These are phyloP conservation scores for Achatina immaculata DNA, from an alignment of 1,140 invertebrate species.

Conservation along the genomic window DNA sequence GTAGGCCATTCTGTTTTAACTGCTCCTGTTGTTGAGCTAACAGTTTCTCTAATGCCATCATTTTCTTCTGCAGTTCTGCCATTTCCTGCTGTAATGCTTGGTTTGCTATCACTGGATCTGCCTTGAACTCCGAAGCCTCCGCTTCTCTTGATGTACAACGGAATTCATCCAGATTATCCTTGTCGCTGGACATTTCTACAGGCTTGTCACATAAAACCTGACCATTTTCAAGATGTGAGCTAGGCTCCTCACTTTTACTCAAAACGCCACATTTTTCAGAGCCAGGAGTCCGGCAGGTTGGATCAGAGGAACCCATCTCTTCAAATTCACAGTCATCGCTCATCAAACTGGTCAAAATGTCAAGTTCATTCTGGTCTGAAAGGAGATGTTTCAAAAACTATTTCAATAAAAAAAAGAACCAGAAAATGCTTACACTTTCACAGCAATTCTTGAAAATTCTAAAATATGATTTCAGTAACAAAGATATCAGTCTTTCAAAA, in stretches of 20 bases:
- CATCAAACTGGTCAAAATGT: neutral
- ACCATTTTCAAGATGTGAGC: neutral
- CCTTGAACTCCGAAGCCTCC: neutral
- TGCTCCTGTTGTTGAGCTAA: conserved; percentile 20
- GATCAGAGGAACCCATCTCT: neutral
- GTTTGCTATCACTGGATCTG: neutral
- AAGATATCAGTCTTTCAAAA: no score
- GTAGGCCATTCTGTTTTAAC: neutral
- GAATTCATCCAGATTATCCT: neutral
- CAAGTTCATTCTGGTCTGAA: neutral
- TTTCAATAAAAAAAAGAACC: no score
- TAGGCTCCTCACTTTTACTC: neutral
- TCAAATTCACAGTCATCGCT: neutral
- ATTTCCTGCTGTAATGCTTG: conserved; percentile 44
- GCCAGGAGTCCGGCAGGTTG: neutral
- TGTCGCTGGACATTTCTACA: neutral
- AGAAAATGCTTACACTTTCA: no score
- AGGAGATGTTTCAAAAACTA: neutral
- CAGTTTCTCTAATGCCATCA: conserved; percentile 49
- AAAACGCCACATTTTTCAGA: neutral
- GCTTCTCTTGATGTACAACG: no score
- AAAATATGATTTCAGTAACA: no score
- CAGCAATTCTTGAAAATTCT: no score
- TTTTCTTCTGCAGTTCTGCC: conserved; percentile 50
- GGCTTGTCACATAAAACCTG: neutral